Evolutionary conservation across 2,888 invertebrate species (phyloP).

Genomic region (Hirtodrosophila confusa): DNA sequence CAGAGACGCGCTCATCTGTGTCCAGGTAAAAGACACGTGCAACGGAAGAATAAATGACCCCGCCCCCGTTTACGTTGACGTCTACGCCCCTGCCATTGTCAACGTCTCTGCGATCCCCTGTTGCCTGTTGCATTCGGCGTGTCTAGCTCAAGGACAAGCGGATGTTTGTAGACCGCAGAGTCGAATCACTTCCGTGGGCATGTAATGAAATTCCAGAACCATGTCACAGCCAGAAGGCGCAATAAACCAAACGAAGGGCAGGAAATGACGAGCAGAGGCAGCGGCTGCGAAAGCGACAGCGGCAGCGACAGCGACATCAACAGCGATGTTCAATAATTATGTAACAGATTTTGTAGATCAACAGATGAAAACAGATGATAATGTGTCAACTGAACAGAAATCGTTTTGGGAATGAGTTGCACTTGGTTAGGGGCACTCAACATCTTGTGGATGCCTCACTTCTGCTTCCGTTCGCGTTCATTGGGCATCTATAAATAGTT

Average conservation of each 20-base stretch:
- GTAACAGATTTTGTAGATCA: conserved; percentile 22
- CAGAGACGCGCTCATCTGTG: background rate
- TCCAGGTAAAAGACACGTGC: conserved; percentile 59
- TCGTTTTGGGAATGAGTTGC: conserved; percentile 11
- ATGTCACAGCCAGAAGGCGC: conserved; percentile 60
- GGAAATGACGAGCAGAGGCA: conserved; percentile 50
- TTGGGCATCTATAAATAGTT: conserved; percentile 41
- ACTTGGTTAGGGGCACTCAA: conserved; percentile 4
- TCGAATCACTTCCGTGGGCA: conserved; percentile 58
- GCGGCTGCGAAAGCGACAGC: conserved; percentile 10
- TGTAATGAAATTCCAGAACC: conserved; percentile 63
- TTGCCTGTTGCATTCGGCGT: conserved; percentile 6
- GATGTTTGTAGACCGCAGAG: conserved; percentile 69
- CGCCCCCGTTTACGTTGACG: background rate
- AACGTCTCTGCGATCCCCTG: conserved; percentile 1
- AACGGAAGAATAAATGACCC: conserved; percentile 27
- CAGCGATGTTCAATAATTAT: conserved; percentile 19
- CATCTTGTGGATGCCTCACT: background rate
- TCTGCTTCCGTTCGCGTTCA: conserved; percentile 8
- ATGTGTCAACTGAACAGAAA: conserved; percentile 30
- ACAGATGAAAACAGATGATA: conserved; percentile 7
- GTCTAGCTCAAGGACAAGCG: conserved; percentile 74
- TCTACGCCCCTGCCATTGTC: background rate
- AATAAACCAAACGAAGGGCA: conserved; percentile 57
- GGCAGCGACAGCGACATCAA: conserved; percentile 2